Conservation (phyloP, 2,888 invertebrate species). For the Pterobdella sp. region DNA sequence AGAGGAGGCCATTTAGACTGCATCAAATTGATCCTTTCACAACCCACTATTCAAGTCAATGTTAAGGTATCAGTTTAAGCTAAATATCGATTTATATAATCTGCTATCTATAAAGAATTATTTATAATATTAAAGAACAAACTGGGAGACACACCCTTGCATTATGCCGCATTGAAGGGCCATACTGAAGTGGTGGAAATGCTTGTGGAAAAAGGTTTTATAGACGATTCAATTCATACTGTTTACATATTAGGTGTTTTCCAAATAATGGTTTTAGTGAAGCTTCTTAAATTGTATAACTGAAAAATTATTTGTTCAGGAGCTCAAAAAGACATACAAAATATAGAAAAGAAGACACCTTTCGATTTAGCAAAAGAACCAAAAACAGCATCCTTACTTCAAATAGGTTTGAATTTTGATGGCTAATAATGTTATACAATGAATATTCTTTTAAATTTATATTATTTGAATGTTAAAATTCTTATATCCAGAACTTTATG, state of each 20-base stretch:
- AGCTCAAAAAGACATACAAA: conserved; percentile 54
- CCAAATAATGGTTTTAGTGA: no score
- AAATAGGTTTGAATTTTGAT: no score
- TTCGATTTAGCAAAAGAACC: conserved; percentile 56
- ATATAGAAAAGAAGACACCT: conserved; percentile 56
- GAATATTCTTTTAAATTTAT: no score
- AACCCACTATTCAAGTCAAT: conserved; percentile 53
- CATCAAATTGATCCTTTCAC: conserved; percentile 54
- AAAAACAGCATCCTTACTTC: conserved; percentile 48
- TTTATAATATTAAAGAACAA: conserved; percentile 54
- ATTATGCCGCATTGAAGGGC: conserved; percentile 60
- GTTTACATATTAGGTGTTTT: no score
- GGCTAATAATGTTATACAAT: no score
- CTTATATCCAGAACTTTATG: no score
- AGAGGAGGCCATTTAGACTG: conserved; percentile 60
- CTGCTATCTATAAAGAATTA: neutral
- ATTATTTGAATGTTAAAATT: no score
- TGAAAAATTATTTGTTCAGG: conserved; percentile 41
- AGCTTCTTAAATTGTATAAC: neutral
- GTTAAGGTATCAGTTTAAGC: conserved; percentile 48
- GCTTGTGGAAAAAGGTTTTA: conserved; percentile 52
- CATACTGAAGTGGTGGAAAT: conserved; percentile 56
- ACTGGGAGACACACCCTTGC: conserved; percentile 62
- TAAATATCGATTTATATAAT: neutral
- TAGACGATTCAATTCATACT: no score